These are phyloP conservation scores for Triplophysa dalaica DNA, from an alignment of 2,113 vertebrate genomes.

Conservation along the genomic window DNA sequence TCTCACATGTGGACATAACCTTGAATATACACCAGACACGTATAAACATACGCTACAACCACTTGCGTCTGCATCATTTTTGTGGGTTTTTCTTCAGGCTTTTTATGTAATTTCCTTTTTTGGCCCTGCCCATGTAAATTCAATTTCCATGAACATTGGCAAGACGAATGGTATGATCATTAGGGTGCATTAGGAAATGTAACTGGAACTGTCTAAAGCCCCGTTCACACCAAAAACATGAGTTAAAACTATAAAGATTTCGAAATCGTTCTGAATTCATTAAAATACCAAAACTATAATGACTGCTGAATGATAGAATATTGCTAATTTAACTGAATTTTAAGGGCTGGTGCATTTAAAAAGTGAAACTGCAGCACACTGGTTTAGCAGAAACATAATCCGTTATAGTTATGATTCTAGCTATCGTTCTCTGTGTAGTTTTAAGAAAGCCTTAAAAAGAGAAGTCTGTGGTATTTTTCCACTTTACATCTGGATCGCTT, in stretches of 20 bases:
- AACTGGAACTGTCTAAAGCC: no score
- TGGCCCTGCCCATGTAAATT: not conserved
- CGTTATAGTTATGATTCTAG: no score
- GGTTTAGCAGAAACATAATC: no score
- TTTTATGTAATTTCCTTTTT: slow-evolving; percentile 5
- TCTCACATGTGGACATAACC: not conserved
- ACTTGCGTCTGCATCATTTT: not conserved
- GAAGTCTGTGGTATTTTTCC: not conserved
- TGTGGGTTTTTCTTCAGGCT: slow-evolving; percentile 7
- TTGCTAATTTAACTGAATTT: no score
- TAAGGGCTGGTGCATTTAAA: no score
- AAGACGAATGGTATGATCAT: not conserved
- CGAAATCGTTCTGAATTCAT: no score
- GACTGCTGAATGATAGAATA: no score
- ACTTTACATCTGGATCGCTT: slow-evolving; percentile 28
- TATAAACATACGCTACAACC: not conserved
- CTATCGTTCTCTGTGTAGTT: no score
- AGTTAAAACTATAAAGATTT: no score
- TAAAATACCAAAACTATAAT: no score
- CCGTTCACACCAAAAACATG: no score
- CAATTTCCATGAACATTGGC: not conserved
- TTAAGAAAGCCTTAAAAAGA: not conserved
- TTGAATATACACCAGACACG: not conserved
- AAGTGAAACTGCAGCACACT: no score
- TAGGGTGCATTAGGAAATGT: not conserved